Conservation (phyloP, 2,113 vertebrate genomes). For the Melierax canorus region DNA sequence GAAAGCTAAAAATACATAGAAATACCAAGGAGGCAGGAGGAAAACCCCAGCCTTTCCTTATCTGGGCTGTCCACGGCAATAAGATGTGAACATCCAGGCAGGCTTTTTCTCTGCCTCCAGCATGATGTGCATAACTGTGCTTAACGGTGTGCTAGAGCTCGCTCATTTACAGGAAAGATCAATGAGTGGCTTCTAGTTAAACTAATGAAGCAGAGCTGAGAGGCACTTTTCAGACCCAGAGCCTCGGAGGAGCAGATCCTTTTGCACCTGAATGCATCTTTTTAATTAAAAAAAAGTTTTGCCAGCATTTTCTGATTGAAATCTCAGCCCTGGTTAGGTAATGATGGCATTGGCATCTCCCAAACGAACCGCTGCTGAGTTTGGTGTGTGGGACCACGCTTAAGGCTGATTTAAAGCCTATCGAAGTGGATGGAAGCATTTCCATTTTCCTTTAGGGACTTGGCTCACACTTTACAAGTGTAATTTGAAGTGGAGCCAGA, state of each 20-base stretch:
- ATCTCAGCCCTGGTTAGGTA: not conserved
- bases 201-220: not conserved
- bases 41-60: not conserved
- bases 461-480: not conserved
- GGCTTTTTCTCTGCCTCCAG: not conserved
- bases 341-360: not conserved
- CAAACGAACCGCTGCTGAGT: rapidly evolving
- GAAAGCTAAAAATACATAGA: not conserved
- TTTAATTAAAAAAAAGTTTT: not conserved
- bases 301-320: not conserved
- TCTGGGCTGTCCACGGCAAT: not conserved
- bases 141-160: not conserved
- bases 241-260: not conserved
- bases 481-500: not conserved
- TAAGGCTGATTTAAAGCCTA: not conserved
- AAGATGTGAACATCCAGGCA: not conserved
- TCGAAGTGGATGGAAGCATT: not conserved
- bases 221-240: not conserved
- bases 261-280: not conserved
- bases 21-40: not conserved
- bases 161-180: not conserved
- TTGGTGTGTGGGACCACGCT: not conserved
- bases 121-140: not conserved
- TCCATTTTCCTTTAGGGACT: not conserved
- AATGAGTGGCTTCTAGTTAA: not conserved